A percentile compares a stretch with the other conserved stretches of the same genome.
Conservation (phyloP, 1,140 invertebrate genomes). For the Euura lappo region DNA sequence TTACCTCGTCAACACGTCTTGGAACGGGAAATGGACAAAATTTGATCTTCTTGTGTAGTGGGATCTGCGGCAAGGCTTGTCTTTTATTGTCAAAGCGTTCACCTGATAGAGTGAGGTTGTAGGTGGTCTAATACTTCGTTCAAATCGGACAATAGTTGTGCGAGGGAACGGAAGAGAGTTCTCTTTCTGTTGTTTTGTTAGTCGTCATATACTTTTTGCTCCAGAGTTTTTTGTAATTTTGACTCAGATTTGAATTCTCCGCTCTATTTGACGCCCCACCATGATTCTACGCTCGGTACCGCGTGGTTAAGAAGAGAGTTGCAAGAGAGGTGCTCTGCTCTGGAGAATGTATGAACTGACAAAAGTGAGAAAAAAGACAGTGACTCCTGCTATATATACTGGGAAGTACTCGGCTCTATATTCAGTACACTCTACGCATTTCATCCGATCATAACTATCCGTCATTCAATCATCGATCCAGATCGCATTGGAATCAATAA, state of each 20-base stretch:
- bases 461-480: neutral
- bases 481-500: neutral
- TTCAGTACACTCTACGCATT: constrained; percentile 53
- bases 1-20: neutral
- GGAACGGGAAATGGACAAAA: neutral
- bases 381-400: constrained; percentile 58
- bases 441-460: constrained; percentile 19
- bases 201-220: neutral
- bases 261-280: constrained; percentile 61
- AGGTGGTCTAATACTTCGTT: neutral
- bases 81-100: neutral
- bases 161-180: neutral
- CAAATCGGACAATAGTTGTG: neutral
- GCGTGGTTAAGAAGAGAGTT: constrained; percentile 8
- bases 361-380: constrained; percentile 47
- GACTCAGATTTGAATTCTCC: constrained; percentile 60
- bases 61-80: neutral
- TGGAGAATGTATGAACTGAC: constrained; percentile 54
- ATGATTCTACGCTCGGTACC: neutral
- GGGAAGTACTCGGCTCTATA: constrained; percentile 45
- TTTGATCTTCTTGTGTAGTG: neutral
- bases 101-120: neutral
- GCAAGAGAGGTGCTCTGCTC: constrained; percentile 8
- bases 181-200: neutral
- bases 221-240: constrained; percentile 52